These are phyloP conservation scores for Pelochelys cantorii DNA, from an alignment of 2,797 vertebrate species.

Conservation along the genomic window DNA sequence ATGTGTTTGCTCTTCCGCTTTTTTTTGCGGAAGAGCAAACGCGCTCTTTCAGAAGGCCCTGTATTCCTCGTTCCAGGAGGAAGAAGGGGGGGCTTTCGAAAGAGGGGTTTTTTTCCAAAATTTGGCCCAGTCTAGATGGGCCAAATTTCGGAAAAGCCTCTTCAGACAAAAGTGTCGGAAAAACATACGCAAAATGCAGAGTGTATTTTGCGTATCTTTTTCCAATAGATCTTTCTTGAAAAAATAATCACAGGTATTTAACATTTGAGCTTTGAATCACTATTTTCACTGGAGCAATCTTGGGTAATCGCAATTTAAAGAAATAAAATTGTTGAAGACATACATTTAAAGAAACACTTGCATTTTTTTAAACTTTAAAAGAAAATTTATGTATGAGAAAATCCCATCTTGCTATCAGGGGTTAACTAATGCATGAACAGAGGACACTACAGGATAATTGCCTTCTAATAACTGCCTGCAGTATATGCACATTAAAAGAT, in stretches of 20 bases:
- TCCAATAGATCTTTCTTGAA: not conserved
- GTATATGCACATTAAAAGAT: constrained; percentile 23
- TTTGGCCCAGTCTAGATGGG: no score
- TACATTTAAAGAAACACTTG: not conserved
- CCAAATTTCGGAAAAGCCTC: no score
- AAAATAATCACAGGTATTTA: not conserved
- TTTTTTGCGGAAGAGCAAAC: no score
- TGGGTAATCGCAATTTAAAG: not conserved
- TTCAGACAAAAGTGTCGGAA: no score
- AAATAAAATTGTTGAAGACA: not conserved
- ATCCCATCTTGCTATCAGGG: not conserved
- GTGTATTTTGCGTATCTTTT: no score
- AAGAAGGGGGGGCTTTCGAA: no score
- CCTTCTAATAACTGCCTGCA: not conserved
- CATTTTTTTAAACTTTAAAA: not conserved
- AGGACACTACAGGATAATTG: not conserved
- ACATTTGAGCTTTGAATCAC: not conserved
- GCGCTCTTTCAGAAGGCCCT: no score
- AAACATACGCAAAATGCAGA: no score
- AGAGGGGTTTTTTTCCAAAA: no score
- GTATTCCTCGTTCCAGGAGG: no score
- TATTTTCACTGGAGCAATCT: not conserved
- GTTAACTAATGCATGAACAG: not conserved
- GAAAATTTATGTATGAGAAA: not conserved
- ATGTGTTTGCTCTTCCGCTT: no score